phyloP scores from a whole-genome alignment of 2,113 vertebrate genomes.

The Tylochromis polylepis region DNA sequence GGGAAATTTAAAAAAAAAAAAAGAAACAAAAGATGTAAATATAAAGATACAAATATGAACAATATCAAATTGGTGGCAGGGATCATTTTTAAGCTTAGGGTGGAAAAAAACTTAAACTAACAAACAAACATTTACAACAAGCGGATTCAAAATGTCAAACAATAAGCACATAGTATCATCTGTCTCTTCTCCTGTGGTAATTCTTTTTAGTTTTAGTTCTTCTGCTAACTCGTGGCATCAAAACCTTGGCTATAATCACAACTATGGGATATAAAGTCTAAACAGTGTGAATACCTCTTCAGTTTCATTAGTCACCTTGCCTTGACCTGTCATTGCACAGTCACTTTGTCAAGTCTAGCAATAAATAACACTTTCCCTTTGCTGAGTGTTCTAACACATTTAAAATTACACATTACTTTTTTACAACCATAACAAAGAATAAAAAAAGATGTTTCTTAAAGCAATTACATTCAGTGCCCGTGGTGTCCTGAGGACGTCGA shows the following conservation, averaged over 20 bases:
- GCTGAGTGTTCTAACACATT: background rate
- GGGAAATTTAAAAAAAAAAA: too few relatives aligned
- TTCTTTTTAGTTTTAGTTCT: background rate
- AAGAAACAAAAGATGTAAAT: too few relatives aligned
- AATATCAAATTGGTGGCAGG: too few relatives aligned
- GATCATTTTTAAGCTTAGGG: background rate
- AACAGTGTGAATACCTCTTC: background rate
- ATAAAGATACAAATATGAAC: too few relatives aligned
- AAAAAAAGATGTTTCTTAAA: background rate
- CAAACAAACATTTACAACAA: too few relatives aligned
- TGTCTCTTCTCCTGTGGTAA: background rate
- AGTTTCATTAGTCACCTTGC: background rate
- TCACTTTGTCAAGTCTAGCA: background rate
- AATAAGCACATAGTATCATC: background rate
- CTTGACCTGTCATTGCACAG: background rate
- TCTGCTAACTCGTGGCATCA: background rate
- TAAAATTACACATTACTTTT: background rate
- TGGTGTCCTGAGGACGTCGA: conserved; percentile 32
- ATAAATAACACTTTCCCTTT: background rate
- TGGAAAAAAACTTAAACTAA: background rate
- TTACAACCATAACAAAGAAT: background rate
- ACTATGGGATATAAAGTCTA: background rate
- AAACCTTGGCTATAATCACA: background rate
- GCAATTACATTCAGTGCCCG: conserved; percentile 38
- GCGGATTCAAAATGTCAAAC: too few relatives aligned